Evolutionary conservation across 1,140 invertebrate species (phyloP), one percentile per base, ranked within the genome.

Genomic region (Trachymyrmex cornetzi): DNA sequence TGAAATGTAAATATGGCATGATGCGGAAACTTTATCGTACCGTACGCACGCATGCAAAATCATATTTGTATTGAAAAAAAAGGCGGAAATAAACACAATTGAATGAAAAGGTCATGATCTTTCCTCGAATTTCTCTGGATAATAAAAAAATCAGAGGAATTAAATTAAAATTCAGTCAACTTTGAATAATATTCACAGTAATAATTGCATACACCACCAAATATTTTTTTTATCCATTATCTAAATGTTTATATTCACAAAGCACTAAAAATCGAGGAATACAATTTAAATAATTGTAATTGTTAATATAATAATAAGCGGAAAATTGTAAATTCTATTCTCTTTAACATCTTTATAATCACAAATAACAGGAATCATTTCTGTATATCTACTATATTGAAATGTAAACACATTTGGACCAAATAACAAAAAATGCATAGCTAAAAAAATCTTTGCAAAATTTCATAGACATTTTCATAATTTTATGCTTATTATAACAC

Each of bases 171-270:
- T 6, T 61, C 14, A 22, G 16, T 61, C 22, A 44, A 24, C 16
- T 38, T 44, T 38, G 30, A 38, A 12, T 27, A 59, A 61, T 22
- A 34, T 75, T 57, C 34, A 34, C 3, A 44, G 0, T 27, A 22
- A 77, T 14, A 75, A 14, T 5, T 14, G 19, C 34, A 38, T 22
- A 57, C 11, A 24, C 12, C 30, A 38, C 27, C 30, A 34, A 38
- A 22, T 14, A 24, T 61, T 14, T 19, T 59, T 75, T 61, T 19
- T 44, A 24, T 11, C 3, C 24, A 61, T 27, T 77, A 24, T 61
- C 74, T 48, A 63, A 38, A 77, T 48, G 11, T 63, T 77, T 63
- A 44, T 24, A 7, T 77, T 77, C 22, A 44, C 19, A 77, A 9
- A 27, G 38, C 4, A 38, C 34, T 77, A 77, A 77, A 75, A 77